Percentiles rank a stretch among this genome's conserved stretches.
Conservation (phyloP, 92 coral and sea anemone genomes). For the Galaxea fascicularis region DNA sequence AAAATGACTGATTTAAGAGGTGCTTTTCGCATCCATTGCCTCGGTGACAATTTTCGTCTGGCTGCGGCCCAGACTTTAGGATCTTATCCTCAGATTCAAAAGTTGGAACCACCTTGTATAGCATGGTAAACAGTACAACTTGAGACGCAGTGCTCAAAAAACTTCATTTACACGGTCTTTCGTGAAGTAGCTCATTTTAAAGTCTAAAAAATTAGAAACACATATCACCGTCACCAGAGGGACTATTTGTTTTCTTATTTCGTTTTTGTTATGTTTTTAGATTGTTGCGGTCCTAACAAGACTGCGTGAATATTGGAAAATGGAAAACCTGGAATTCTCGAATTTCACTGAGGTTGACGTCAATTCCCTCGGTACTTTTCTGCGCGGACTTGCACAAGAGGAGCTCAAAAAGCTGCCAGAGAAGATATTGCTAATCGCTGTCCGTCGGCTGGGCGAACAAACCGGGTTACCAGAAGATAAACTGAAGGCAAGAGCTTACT, state of each 20-base stretch:
- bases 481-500: slow-evolving; percentile 86
- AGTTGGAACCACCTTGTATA: no score
- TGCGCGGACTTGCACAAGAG: slow-evolving; percentile 76
- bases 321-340: slow-evolving; percentile 81
- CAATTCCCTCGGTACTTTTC: slow-evolving; percentile 88
- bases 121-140: no score
- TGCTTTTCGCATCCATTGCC: no score
- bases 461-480: slow-evolving; percentile 93
- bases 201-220: no score
- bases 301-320: slow-evolving; percentile 96
- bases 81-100: no score
- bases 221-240: no score
- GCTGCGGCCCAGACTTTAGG: no score
- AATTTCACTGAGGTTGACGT: slow-evolving; percentile 94
- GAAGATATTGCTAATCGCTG: slow-evolving; percentile 77
- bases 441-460: slow-evolving; percentile 93
- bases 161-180: no score
- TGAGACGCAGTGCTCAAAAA: no score
- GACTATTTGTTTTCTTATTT: background rate
- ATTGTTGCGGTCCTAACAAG: slow-evolving; percentile 80
- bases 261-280: slow-evolving; percentile 32
- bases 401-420: slow-evolving; percentile 83
- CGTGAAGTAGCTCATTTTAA: no score
- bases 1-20: no score
- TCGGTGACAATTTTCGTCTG: no score